phyloP scores from a whole-genome alignment of 1,140 invertebrate species.

The Micrasema longulum region DNA sequence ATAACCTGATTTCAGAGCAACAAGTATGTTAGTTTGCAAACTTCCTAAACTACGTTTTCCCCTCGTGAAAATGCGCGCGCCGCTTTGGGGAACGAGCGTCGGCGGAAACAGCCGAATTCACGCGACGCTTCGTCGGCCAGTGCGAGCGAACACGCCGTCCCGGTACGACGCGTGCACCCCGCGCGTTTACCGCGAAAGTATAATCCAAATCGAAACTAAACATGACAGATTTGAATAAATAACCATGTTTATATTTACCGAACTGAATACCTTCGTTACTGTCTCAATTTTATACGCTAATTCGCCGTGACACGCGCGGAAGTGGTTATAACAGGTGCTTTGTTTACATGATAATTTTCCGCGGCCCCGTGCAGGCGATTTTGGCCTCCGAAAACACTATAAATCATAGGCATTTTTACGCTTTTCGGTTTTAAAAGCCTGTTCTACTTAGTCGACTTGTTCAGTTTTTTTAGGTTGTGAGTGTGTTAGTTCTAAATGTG shows the following conservation, averaged over 20 bases:
- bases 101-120: constrained; percentile 22
- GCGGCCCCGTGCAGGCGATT: constrained; percentile 16
- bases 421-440: constrained; percentile 19
- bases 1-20: constrained; percentile 31
- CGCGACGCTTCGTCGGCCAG: constrained; percentile 13
- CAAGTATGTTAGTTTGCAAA: constrained; percentile 29
- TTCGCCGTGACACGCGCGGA: constrained; percentile 7
- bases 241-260: constrained; percentile 1
- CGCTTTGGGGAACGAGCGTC: constrained; percentile 29
- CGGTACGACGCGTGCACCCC: constrained; percentile 12
- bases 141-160: constrained; percentile 15
- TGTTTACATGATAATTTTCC: constrained; percentile 32
- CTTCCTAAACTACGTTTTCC: constrained; percentile 19
- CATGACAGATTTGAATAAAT: no score
- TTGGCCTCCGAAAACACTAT: constrained; percentile 18
- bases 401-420: constrained; percentile 29
- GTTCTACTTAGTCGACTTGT: neutral
- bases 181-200: neutral
- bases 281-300: constrained; percentile 1
- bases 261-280: no score
- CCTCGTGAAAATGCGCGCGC: constrained; percentile 11
- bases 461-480: neutral
- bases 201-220: constrained; percentile 7
- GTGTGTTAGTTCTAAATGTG: constrained; percentile 8
- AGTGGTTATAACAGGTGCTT: constrained; percentile 27